Evolutionary conservation across 2,113 vertebrate genomes (phyloP), one percentile per base, ranked within the genome.

Genomic region (Camelus dromedarius): DNA sequence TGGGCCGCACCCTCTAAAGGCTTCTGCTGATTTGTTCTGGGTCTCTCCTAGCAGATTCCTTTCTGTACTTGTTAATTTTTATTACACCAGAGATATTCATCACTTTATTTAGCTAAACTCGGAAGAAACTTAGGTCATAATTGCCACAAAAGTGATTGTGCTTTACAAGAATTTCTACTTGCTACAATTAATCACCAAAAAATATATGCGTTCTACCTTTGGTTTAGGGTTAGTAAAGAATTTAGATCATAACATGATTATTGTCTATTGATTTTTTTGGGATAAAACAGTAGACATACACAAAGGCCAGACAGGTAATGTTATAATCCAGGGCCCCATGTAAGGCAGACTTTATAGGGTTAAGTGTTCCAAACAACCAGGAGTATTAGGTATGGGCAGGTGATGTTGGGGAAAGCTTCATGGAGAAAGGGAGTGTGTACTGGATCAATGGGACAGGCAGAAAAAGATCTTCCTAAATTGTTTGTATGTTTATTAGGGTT

Each of bases 51-150:
- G 73, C 84, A 54, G 38, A 89, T 66, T 95, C 8, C n/a, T 60
- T 73, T 85, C 69, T 83, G n/a, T 88, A 48, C 54, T 72, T 66
- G 30, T 69, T 86, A 42, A 85, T 62, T 93, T 93, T 62, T 86
- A 69, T 56, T 83, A 80, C 15, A n/a, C 9, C 22, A n/a, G 19
- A 91, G 32, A 50, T 75, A 75, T 70, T 76, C 42, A 64, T 72
- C 42, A 52, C 66, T 69, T 13, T 83, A 62, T 48, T 84, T 89
- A 7, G 8, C 26, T 79, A 52, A 52, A 79, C 66, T 58, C 70
- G 56, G n/a, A 95, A 95, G 32, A 85, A 89, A 72, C 24, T 42
- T 52, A 26, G 9, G 60, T 35, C 14, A 20, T 62, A 76, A 76
- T 15, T 96, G 42, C 18, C 28, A 89, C n/a, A 56, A 42, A 89